phyloP scores from a whole-genome alignment of 1,140 invertebrate genomes.

The Amyelois transitella region DNA sequence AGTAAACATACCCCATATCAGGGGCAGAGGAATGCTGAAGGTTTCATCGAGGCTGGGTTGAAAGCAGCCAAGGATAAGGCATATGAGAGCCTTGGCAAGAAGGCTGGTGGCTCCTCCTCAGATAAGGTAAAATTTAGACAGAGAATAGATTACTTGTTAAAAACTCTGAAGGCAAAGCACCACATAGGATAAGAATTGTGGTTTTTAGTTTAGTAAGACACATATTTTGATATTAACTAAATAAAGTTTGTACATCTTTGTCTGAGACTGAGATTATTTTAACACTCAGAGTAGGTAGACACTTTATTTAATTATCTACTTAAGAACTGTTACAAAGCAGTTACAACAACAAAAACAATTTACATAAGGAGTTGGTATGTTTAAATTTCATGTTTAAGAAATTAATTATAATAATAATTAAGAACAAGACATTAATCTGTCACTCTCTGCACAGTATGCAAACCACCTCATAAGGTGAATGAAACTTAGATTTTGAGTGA shows the following conservation, averaged over 20 bases:
- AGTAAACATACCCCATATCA: conserved; percentile 93
- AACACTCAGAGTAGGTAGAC: background rate
- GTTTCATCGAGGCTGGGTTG: conserved; percentile 89
- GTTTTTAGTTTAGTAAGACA: no score
- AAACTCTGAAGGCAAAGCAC: background rate
- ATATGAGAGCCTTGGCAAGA: conserved; percentile 79
- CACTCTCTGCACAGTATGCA: background rate
- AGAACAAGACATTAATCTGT: no score
- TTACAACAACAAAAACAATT: no score
- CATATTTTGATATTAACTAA: no score
- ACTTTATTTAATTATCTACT: background rate
- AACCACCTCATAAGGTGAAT: background rate
- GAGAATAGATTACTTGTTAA: conserved; percentile 8
- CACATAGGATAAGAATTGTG: background rate
- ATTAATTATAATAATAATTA: no score
- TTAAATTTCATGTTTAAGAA: no score
- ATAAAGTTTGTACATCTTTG: no score
- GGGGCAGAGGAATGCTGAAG: conserved; percentile 89
- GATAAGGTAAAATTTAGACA: conserved; percentile 54
- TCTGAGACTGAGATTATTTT: background rate
- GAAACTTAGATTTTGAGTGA: background rate
- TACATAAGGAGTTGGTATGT: no score
- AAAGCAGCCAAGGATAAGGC: conserved; percentile 82
- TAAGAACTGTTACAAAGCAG: background rate
- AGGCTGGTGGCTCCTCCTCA: conserved; percentile 48